phyloP scores from a whole-genome alignment of 2,888 invertebrate species.

The Drosophila pullipes region DNA sequence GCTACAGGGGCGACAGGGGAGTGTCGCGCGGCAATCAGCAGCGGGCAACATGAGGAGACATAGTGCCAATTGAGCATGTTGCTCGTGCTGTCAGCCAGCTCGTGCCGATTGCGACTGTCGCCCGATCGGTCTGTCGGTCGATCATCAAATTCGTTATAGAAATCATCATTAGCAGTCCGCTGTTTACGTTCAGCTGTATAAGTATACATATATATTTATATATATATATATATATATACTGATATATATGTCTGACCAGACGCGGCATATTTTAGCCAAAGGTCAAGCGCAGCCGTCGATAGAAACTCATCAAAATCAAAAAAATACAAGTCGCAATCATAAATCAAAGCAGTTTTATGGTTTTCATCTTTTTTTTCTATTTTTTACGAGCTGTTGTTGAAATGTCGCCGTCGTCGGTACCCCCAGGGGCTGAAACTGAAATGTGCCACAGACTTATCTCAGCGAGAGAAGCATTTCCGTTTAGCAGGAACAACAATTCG shows the following conservation, averaged over 20 bases:
- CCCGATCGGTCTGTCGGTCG: conserved; percentile 27
- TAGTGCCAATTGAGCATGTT: conserved; percentile 75
- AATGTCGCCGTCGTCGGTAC: conserved; percentile 35
- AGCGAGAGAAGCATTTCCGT: conserved; percentile 72
- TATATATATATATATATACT: not conserved
- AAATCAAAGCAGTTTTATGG: conserved; percentile 45
- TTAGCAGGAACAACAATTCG: conserved; percentile 56
- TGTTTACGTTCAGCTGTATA: conserved; percentile 22
- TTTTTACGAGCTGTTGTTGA: conserved; percentile 28
- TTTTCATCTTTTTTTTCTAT: not conserved
- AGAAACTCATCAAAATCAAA: conserved; percentile 60
- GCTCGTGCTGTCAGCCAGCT: conserved; percentile 72
- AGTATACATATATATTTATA: conserved; percentile 6
- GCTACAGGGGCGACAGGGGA: conserved; percentile 18
- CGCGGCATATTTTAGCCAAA: conserved; percentile 69
- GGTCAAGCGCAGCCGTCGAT: conserved; percentile 65
- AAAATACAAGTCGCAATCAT: conserved; percentile 57
- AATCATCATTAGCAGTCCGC: conserved; percentile 72
- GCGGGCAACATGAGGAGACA: conserved; percentile 66
- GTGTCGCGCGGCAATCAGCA: conserved; percentile 44
- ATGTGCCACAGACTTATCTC: conserved; percentile 24
- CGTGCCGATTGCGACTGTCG: conserved; percentile 64
- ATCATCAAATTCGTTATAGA: conserved; percentile 66
- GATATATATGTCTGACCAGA: conserved; percentile 41
- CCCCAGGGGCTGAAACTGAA: conserved; percentile 41